These are phyloP conservation scores for Taeniopygia guttata DNA, from an alignment of 2,797 vertebrate species.

Conservation along the genomic window DNA sequence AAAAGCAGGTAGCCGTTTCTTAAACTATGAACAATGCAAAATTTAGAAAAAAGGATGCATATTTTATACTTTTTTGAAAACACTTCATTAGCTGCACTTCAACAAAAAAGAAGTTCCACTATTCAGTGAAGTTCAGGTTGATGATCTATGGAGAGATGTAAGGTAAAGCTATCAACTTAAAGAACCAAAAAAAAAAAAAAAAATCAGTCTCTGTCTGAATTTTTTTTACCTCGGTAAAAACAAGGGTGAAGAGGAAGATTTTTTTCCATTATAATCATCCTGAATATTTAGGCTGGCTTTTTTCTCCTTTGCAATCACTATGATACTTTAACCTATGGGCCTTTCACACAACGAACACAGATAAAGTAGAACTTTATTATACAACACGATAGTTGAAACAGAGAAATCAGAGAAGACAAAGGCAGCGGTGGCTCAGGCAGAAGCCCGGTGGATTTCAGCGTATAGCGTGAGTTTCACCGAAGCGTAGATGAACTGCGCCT, in stretches of 20 bases:
- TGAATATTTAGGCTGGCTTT: neutral
- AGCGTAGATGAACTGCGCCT: neutral
- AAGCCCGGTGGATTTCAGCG: too few species aligned
- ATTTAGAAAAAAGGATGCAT: neutral
- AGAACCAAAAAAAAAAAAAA: neutral
- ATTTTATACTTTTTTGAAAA: neutral
- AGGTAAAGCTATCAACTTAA: neutral
- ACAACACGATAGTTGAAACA: neutral
- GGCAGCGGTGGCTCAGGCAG: neutral
- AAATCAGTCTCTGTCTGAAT: neutral
- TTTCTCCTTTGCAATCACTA: neutral
- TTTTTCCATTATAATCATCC: neutral
- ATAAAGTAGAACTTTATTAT: neutral
- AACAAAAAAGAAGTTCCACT: neutral
- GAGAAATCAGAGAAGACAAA: neutral
- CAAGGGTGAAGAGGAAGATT: neutral
- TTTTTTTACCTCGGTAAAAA: neutral
- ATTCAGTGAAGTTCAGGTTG: neutral
- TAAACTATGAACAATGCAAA: neutral
- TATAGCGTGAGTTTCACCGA: accelerated
- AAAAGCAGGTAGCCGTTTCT: neutral
- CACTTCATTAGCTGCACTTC: neutral
- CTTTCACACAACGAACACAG: neutral
- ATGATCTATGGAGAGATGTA: neutral
- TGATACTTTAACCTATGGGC: neutral